These are phyloP conservation scores for Gastracanthus pulcherrimus DNA, from an alignment of 2,888 invertebrate genomes.

Conservation along the genomic window DNA sequence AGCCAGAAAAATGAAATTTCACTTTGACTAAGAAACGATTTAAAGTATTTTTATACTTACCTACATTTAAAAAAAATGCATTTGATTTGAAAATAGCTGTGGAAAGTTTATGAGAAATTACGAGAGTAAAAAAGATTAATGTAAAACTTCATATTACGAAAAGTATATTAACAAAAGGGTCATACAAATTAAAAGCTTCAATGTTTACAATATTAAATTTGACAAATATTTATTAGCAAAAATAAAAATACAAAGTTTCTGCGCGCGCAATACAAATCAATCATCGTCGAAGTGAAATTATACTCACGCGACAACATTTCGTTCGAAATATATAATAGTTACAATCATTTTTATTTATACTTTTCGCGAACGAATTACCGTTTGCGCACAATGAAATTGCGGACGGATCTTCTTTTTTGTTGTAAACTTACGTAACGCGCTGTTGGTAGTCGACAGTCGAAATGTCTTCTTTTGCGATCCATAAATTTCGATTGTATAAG, in stretches of 20 bases:
- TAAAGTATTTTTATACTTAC: too few relatives aligned
- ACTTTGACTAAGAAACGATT: background rate
- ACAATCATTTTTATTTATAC: background rate
- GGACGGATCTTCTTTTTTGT: background rate
- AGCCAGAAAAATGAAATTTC: too few relatives aligned
- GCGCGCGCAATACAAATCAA: conserved; percentile 18
- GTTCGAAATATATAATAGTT: background rate
- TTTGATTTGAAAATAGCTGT: background rate
- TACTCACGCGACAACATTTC: conserved; percentile 1
- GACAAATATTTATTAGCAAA: conserved; percentile 56
- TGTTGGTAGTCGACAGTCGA: too few relatives aligned
- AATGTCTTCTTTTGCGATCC: background rate
- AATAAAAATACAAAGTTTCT: conserved; percentile 51
- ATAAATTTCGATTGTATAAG: conserved; percentile 1
- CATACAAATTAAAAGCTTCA: too few relatives aligned
- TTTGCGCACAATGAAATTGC: background rate
- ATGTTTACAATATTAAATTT: conserved; percentile 12
- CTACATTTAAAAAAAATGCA: too few relatives aligned
- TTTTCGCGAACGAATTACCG: too few relatives aligned
- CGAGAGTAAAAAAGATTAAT: too few relatives aligned
- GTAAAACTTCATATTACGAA: too few relatives aligned
- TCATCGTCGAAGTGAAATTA: conserved; percentile 5
- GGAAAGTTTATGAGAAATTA: too few relatives aligned
- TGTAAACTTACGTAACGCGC: background rate
- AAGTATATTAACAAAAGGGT: too few relatives aligned